Evolutionary conservation across 2,797 vertebrate genomes (phyloP).

Genomic region (Anguilla obscura): DNA sequence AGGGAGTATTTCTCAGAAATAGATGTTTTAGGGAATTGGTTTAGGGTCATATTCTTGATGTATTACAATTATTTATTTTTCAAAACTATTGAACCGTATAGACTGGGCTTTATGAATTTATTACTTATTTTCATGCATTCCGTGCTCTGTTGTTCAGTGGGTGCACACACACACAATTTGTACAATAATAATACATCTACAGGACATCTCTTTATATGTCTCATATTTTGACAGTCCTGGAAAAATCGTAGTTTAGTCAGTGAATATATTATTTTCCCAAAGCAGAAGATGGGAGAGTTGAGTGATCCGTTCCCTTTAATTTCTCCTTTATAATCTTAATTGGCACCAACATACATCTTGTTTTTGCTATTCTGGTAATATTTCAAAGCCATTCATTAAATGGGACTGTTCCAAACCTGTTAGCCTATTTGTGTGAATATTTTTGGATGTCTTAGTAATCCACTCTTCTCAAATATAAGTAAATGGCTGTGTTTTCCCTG

Average conservation of each 20-base stretch:
- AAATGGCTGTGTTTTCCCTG: not conserved
- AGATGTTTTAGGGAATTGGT: not conserved
- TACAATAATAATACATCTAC: not conserved
- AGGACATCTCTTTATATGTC: not conserved
- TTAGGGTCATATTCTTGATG: not conserved
- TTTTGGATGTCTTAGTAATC: not conserved
- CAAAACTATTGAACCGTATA: not conserved
- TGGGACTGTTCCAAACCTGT: not conserved
- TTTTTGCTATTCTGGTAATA: not conserved
- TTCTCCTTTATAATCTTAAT: constrained; percentile 52
- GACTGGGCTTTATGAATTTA: not conserved
- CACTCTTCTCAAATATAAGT: not conserved
- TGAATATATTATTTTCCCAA: constrained; percentile 64
- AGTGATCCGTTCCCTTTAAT: constrained; percentile 50
- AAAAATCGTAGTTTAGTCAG: constrained; percentile 64
- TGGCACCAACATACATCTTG: constrained; percentile 58
- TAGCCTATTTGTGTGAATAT: not conserved
- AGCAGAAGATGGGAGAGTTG: not conserved
- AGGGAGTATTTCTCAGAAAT: not conserved
- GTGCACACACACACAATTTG: not conserved
- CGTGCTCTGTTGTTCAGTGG: not conserved
- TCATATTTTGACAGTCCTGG: constrained; percentile 24
- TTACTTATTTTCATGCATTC: not conserved
- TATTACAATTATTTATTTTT: not conserved
- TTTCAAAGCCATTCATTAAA: not conserved